Conservation (phyloP, 2,797 vertebrate species). For the Coregonus ussuriensis region DNA sequence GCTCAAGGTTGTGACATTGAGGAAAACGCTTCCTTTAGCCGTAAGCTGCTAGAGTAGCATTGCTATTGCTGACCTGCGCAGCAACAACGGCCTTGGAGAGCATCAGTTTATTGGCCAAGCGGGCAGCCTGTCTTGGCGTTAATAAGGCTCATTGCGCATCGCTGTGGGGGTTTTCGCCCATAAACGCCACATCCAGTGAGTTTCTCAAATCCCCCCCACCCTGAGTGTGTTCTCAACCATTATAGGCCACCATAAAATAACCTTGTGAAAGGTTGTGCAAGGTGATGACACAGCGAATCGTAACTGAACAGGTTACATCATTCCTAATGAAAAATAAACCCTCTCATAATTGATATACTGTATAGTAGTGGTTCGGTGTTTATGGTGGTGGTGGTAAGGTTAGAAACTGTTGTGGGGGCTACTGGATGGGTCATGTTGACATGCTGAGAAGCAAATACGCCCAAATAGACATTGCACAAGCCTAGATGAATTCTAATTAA, state of each 20-base stretch:
- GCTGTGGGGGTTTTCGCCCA: constrained; percentile 16
- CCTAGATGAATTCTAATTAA: too few species aligned
- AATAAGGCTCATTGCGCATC: constrained; percentile 19
- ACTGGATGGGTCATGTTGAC: too few species aligned
- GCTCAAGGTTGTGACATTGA: constrained; percentile 6
- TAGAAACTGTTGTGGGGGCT: neutral
- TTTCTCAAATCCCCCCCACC: constrained; percentile 16
- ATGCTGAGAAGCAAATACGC: too few species aligned
- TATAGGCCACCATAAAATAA: constrained; percentile 31
- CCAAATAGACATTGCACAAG: too few species aligned
- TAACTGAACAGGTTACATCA: constrained; percentile 3
- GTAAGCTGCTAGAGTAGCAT: neutral
- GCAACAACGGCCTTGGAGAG: neutral
- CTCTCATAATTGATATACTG: neutral
- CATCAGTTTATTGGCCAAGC: constrained; percentile 1
- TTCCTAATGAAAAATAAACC: neutral
- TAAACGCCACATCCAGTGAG: constrained; percentile 35
- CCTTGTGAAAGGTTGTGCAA: constrained; percentile 9
- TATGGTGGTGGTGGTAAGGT: neutral
- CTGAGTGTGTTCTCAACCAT: constrained; percentile 37
- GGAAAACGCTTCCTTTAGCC: neutral
- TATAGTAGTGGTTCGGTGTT: neutral
- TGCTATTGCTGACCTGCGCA: neutral
- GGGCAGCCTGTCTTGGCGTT: constrained; percentile 11
- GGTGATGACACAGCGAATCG: neutral